A percentile compares a stretch with the other conserved stretches of the same genome.
These are phyloP conservation scores for Horisme vitalbata DNA, from an alignment of 2,888 invertebrate genomes.

Conservation along the genomic window DNA sequence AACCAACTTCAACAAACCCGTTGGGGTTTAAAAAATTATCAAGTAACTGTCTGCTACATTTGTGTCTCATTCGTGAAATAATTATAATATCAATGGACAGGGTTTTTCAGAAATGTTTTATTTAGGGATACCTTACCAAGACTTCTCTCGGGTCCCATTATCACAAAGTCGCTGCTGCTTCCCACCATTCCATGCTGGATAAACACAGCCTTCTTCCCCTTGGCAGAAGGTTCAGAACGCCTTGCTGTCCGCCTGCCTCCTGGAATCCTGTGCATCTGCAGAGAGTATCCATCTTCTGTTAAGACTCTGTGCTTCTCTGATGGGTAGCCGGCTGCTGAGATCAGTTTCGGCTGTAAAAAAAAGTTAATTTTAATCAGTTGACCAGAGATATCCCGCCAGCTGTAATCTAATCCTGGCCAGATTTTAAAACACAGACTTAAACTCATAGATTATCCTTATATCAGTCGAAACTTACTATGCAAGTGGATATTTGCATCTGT, in stretches of 20 bases:
- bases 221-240: slow-evolving; percentile 43
- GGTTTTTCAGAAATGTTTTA: no score
- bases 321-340: slow-evolving; percentile 74
- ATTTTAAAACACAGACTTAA: no score
- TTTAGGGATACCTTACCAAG: slow-evolving; percentile 78
- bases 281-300: slow-evolving; percentile 84
- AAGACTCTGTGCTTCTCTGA: slow-evolving; percentile 70
- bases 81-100: no score
- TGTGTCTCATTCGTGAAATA: no score
- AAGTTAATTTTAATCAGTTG: no score
- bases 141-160: slow-evolving; percentile 86
- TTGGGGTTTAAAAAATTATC: no score
- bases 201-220: slow-evolving; percentile 70
- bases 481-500: not conserved
- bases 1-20: no score
- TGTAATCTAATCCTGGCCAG: no score
- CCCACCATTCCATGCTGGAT: slow-evolving; percentile 85
- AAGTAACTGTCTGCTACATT: no score
- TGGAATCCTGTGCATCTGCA: slow-evolving; percentile 85
- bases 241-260: slow-evolving; percentile 63
- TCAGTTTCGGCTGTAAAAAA: slow-evolving; percentile 75
- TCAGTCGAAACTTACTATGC: no score
- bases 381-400: no score
- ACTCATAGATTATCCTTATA: no score
- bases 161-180: slow-evolving; percentile 87